These are phyloP conservation scores for Zaprionus capensis DNA, from an alignment of 1,140 invertebrate species.

Conservation along the genomic window DNA sequence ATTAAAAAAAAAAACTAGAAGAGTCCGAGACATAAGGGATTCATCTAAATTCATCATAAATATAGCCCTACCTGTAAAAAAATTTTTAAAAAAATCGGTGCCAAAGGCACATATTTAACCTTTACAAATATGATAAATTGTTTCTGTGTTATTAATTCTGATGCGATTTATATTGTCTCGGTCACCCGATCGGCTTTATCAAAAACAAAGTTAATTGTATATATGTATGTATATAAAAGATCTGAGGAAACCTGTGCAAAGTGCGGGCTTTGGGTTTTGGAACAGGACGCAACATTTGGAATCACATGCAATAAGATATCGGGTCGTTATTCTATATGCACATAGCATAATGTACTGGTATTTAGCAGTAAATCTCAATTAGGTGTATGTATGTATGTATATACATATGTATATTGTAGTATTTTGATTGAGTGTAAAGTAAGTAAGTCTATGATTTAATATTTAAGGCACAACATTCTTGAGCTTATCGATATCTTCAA, in stretches of 20 bases:
- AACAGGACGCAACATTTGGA: neutral
- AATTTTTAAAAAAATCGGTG: no score
- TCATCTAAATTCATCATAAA: no score
- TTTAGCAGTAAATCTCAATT: neutral
- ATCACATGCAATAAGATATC: neutral
- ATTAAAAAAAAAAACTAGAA: no score
- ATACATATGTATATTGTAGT: neutral
- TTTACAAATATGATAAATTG: no score
- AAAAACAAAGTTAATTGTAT: neutral
- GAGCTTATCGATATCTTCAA: neutral
- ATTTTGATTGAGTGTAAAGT: neutral
- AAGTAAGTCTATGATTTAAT: neutral
- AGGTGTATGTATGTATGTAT: neutral
- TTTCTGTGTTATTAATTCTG: no score
- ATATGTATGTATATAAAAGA: neutral
- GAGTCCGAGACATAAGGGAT: no score
- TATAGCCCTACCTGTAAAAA: no score
- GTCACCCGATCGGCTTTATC: neutral
- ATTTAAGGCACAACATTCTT: neutral
- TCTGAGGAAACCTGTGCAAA: neutral
- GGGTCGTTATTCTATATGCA: neutral
- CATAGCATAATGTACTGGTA: neutral
- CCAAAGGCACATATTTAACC: no score
- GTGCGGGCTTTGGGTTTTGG: neutral
- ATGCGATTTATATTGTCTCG: neutral